Base-by-base conservation (phyloP, 2,113 vertebrate genomes). In the Etia nguti region DNA sequence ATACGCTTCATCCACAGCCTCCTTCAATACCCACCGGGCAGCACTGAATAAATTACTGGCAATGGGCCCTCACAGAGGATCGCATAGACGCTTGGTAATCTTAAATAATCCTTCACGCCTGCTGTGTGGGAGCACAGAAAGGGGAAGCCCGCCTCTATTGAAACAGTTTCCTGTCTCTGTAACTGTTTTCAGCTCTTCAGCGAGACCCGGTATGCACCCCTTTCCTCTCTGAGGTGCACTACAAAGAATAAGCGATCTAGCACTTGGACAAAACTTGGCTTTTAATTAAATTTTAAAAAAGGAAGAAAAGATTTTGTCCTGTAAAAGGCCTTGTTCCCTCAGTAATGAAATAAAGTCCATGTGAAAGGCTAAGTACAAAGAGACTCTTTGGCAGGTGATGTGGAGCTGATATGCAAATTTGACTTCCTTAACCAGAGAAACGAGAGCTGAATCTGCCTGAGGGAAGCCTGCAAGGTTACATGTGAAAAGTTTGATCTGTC, bases 91-190 rank as follows among this genome's bases (percentile, higher is more conserved):
- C 87, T 79, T 1, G 1, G 62, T 89, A 81, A 88, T 86, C 82
- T 87, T n/a, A 29, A 91, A 84, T 89, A 91, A 90, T 90, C 83
- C 87, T 75, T 84, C 55, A 20, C 5, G 50, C 38, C 87, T 83
- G 83, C 88, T 83, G 83, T 5, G 59, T 6, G 55, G 60, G 68
- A 84, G 65, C 18, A 9, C 54, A 88, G 86, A 92, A 91, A 94
- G 89, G 60, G 93, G 94, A 95, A 95, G 87, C 79, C 22, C 8
- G 2, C 3, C 62, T 91, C 92, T 93, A 94, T 88, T 92, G 89
- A 96, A 94, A 91, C 6, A 2, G 75, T 85, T 96, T 96, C 94
- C 94, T 94, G 94, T 89, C 89, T 77, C 73, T 77, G 73, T 57
- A 85, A 85, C 88, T 15, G 88, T 81, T 91, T 73, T 86, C 80